These are phyloP conservation scores for Mellilla xanthometata DNA, from an alignment of 2,888 invertebrate species.

Conservation along the genomic window DNA sequence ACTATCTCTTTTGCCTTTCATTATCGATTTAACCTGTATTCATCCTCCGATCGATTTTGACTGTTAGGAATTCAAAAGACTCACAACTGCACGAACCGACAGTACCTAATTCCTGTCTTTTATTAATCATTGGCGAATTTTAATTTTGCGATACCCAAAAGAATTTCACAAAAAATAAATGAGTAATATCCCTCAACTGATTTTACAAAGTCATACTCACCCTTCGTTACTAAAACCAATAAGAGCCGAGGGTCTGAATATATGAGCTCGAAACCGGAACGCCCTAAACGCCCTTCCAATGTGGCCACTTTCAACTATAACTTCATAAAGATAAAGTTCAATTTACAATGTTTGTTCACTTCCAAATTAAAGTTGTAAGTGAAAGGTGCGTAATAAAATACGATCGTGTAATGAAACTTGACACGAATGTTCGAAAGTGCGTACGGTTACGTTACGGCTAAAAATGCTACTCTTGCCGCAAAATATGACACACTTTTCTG, in stretches of 20 bases:
- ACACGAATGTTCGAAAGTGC: constrained; percentile 15
- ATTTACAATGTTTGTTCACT: constrained; percentile 28
- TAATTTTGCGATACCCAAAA: too few species aligned
- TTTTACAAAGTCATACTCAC: constrained; percentile 70
- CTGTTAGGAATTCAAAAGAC: too few species aligned
- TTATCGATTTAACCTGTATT: too few species aligned
- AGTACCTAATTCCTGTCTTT: too few species aligned
- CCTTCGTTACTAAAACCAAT: constrained; percentile 75
- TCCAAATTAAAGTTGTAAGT: constrained; percentile 50
- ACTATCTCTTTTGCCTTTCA: too few species aligned
- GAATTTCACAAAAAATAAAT: not conserved
- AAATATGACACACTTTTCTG: too few species aligned
- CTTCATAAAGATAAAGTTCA: not conserved
- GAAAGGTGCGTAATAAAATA: constrained; percentile 55
- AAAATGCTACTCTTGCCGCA: too few species aligned
- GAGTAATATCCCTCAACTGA: constrained; percentile 34
- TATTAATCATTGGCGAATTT: too few species aligned
- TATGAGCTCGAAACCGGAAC: constrained; percentile 52
- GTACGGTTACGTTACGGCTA: too few species aligned
- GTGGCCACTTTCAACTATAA: constrained; percentile 41
- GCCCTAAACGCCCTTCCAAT: constrained; percentile 50
- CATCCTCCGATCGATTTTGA: too few species aligned
- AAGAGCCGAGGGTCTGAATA: constrained; percentile 70
- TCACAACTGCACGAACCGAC: too few species aligned
- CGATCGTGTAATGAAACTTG: constrained; percentile 22